Conservation (phyloP, 30 jellyfish, hydroid and myxozoan species). For the Aurelia sp. region DNA sequence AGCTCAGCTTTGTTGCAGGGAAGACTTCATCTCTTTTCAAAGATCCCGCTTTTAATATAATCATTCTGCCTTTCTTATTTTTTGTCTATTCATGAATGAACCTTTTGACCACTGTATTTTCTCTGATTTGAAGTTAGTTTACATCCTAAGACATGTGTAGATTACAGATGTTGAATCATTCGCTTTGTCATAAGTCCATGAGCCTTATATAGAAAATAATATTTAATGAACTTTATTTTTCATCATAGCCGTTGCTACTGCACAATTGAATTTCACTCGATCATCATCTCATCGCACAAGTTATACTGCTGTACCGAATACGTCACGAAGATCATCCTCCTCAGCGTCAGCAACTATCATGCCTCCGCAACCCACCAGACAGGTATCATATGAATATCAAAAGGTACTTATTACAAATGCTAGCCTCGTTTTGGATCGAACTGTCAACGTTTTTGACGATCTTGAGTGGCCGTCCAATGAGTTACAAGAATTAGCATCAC, state of each 20-base stretch:
- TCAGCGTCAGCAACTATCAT: constrained; percentile 65
- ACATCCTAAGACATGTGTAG: no score
- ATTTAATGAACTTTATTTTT: background rate
- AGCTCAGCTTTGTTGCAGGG: no score
- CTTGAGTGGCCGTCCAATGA: constrained; percentile 88
- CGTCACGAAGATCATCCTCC: constrained; percentile 78
- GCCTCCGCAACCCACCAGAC: constrained; percentile 66
- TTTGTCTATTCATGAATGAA: no score
- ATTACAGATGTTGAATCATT: no score
- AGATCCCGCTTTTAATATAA: no score
- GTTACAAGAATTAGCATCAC: constrained; percentile 48
- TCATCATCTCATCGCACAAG: constrained; percentile 64
- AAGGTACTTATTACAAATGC: constrained; percentile 70
- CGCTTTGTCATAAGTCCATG: no score
- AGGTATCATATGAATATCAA: constrained; percentile 17
- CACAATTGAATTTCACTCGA: constrained; percentile 37
- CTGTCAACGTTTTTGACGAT: constrained; percentile 45
- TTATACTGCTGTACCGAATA: constrained; percentile 72
- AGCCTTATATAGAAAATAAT: no score
- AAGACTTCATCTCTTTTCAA: no score
- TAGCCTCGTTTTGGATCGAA: constrained; percentile 59
- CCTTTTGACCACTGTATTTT: no score
- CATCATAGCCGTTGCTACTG: background rate
- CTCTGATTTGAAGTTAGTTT: no score
- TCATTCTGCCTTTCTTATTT: no score